Evolutionary conservation across 2,797 vertebrate genomes (phyloP), one percentile per base, ranked within the genome.

Genomic region (Urophycis tenuis): DNA sequence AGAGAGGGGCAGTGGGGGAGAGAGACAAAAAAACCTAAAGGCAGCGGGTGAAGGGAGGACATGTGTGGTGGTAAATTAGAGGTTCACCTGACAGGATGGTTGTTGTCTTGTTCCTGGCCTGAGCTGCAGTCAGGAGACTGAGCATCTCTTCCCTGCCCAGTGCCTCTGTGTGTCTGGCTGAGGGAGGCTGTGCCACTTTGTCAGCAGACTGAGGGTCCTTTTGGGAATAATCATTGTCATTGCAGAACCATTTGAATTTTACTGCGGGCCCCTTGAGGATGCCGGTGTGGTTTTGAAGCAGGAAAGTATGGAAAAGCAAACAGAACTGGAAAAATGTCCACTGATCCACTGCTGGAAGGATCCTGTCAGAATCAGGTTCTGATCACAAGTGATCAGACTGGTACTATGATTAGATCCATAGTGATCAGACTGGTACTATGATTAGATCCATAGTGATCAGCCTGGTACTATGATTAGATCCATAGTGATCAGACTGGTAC

Each of bases 191-290:
- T 15, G 45, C 17, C 45, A 53, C 53, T 60, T 25, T 60, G 19
- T 81, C 34, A 77, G 32, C 31, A 39, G 33, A 79, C 41, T 73
- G 75, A 17, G 72, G 81, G 34, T 77, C 53, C 78, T 67, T 72
- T 36, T 77, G 60, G 67, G 32, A 49, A 64, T 76, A 84, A 81
- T 80, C 78, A 77, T 73, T 75, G 79, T 75, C 74, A 82, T 83
- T 45, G 74, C 30, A 53, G 5, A 77, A 33, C 15, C 2, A 14
- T 39, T 81, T n/a, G 0, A 17, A 12, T 31, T 34, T 75, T 36
- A 4, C 75, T 74, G 45, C 15, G 39, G 41, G 70, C 64, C 69
- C 80, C 81, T 33, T 71, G 67, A 80, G 69, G 8, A 75, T 39
- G 75, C 36, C 64, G 73, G 31, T 41, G 31, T 64, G 36, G 22